Evolutionary conservation across 2,888 invertebrate genomes (phyloP).

Genomic region (Cantharis rufa): DNA sequence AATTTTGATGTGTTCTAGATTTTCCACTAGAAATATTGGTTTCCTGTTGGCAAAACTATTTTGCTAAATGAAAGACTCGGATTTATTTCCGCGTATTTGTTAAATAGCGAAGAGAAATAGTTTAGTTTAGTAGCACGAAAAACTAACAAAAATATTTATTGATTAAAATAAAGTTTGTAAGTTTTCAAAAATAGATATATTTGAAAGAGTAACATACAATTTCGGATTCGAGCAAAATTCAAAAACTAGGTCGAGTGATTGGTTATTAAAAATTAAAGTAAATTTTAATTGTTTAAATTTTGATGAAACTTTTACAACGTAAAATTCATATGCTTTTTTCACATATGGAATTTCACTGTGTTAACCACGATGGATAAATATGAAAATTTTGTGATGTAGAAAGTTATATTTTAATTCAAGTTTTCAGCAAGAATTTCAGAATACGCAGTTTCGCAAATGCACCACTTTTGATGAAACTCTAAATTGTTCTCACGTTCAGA

Average conservation of each 20-base stretch:
- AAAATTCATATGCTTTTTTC: background rate
- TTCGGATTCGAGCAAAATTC: background rate
- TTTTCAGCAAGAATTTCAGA: background rate
- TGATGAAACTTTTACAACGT: background rate
- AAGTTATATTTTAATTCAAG: background rate
- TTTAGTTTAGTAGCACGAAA: background rate
- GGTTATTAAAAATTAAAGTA: background rate
- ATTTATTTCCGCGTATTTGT: background rate
- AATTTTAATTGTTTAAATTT: background rate
- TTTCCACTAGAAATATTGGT: background rate
- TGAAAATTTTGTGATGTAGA: background rate
- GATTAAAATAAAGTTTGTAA: background rate
- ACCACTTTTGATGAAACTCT: slow-evolving; percentile 31
- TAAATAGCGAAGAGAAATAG: background rate
- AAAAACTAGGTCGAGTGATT: too few species aligned
- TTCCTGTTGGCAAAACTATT: background rate
- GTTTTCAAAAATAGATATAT: background rate
- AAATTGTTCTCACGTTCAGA: slow-evolving; percentile 36
- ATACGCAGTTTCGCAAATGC: background rate
- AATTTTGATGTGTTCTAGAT: background rate
- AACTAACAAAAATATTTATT: background rate
- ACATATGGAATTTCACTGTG: background rate
- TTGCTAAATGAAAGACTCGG: background rate
- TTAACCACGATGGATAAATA: background rate
- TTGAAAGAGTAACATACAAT: background rate